Evolutionary conservation across 2,797 vertebrate genomes (phyloP), one percentile per base, ranked within the genome.

Genomic region (Lepilemur ruficaudatus): DNA sequence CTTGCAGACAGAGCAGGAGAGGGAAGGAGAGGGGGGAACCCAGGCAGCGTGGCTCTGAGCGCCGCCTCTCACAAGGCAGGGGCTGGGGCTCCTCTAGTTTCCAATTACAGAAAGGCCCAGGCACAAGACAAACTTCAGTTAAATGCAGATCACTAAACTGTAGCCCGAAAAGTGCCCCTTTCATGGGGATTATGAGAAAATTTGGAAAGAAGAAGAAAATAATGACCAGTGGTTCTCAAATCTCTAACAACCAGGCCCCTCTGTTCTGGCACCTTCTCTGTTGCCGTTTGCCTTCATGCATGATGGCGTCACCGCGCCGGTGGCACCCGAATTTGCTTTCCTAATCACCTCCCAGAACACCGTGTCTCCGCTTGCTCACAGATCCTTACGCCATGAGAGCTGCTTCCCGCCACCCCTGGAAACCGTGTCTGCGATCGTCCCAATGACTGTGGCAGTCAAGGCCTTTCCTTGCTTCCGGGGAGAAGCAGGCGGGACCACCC

Each of bases 241-340:
- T 4, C 30, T 46, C 61, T 59, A 41, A 50, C 5, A 18, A 32
- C 41, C 79, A 82, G 86, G 65, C 25, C 11, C 12, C 32, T n/a
- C 38, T 25, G 7, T 32, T 32, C 63, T 12, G 50, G 48, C 14
- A 25, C 0, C 0, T 20, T 17, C 20, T 22, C 23, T 14, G 18
- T 20, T 12, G 61, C 38, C 30, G 0, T 25, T 18, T 17, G n/a
- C 55, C 72, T 80, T n/a, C 12, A 10, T 46, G 52, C 13, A 2
- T 50, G 2, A 2, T 0, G 6, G 46, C 30, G 2, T 4, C 30
- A 35, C 4, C 22, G 59, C 7, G 12, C 2, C 0, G 0, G 0
- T 3, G 63, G 20, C 13, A 6, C 9, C 41, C 7, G 38, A 38
- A 25, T 57, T 5, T 1, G 59, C 55, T 41, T 88, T 50, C n/a